Percentiles rank a stretch among this genome's conserved stretches.
Conservation (phyloP, 2,797 vertebrate genomes). For the Pachyuromys duprasi region DNA sequence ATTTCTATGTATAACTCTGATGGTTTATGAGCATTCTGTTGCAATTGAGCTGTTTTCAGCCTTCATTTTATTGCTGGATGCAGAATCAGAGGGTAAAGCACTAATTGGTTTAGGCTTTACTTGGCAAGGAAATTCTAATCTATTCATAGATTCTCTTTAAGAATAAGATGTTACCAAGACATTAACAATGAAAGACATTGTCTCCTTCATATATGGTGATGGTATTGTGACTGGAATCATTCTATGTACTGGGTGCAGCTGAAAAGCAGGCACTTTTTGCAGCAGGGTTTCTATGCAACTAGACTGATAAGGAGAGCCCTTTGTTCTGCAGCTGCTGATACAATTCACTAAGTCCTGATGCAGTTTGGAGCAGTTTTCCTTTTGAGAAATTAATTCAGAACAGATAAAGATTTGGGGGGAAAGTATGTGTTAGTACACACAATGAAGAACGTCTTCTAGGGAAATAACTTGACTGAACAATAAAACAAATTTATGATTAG, state of each 20-base stretch:
- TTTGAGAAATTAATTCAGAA: conserved; percentile 62
- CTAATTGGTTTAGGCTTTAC: conserved; percentile 19
- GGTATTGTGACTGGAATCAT: conserved; percentile 6
- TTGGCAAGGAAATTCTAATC: conserved; percentile 45
- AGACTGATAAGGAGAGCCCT: conserved; percentile 62
- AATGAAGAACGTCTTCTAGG: background rate
- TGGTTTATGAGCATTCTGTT: background rate
- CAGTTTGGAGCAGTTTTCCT: background rate
- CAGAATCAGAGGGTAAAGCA: conserved; percentile 12
- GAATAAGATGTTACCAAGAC: conserved; percentile 3
- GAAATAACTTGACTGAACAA: conserved; percentile 42
- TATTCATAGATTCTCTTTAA: conserved; percentile 49
- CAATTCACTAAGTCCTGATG: conserved; percentile 55
- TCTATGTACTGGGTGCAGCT: background rate
- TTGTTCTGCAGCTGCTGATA: conserved; percentile 61
- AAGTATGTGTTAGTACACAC: background rate
- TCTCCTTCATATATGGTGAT: background rate
- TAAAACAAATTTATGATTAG: conserved; percentile 24
- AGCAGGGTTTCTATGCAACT: background rate
- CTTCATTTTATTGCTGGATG: conserved; percentile 3
- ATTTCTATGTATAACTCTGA: conserved; percentile 54
- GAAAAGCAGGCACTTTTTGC: conserved; percentile 1
- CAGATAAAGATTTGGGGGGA: conserved; percentile 4
- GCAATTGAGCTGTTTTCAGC: conserved; percentile 54
- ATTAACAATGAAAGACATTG: conserved; percentile 55